Conservation (phyloP, 2,888 invertebrate species). For the Cetonia aurata region DNA sequence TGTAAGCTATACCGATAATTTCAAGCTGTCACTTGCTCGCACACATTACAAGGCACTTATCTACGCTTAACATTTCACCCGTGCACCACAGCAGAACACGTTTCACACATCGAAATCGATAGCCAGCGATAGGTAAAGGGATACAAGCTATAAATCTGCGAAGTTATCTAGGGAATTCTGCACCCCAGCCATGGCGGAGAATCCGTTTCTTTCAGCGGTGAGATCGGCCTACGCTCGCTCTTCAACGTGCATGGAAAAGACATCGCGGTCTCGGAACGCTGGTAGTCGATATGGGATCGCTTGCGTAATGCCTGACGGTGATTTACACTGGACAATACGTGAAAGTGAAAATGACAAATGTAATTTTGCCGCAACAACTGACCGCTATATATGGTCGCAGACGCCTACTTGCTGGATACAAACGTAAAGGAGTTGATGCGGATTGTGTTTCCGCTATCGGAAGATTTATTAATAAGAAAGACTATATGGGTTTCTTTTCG, state of each 20-base stretch:
- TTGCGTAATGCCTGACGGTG: constrained; percentile 31
- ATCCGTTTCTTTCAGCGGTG: constrained; percentile 1
- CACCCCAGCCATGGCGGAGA: not conserved
- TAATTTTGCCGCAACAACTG: constrained; percentile 23
- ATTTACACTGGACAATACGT: constrained; percentile 33
- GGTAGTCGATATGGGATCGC: constrained; percentile 10
- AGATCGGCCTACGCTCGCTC: not conserved
- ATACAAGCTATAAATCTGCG: constrained; percentile 23
- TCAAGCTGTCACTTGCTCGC: no score
- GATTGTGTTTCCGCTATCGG: constrained; percentile 14
- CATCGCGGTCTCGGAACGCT: not conserved
- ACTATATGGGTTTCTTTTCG: constrained; percentile 4
- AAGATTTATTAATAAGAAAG: constrained; percentile 4
- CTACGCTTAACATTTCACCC: no score
- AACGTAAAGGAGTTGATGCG: not conserved
- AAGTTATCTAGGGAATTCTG: constrained; percentile 29
- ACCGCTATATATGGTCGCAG: not conserved
- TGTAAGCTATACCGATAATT: no score
- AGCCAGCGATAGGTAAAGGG: constrained; percentile 11
- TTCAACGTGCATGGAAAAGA: no score
- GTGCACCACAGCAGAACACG: no score
- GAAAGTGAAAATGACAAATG: constrained; percentile 43
- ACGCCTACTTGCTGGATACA: not conserved
- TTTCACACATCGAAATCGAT: constrained; percentile 4
- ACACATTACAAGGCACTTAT: no score